A percentile compares a stretch with the other conserved stretches of the same genome.
These are phyloP conservation scores for Sebastes matsubarae DNA, from an alignment of 2,797 vertebrate species.

Conservation along the genomic window DNA sequence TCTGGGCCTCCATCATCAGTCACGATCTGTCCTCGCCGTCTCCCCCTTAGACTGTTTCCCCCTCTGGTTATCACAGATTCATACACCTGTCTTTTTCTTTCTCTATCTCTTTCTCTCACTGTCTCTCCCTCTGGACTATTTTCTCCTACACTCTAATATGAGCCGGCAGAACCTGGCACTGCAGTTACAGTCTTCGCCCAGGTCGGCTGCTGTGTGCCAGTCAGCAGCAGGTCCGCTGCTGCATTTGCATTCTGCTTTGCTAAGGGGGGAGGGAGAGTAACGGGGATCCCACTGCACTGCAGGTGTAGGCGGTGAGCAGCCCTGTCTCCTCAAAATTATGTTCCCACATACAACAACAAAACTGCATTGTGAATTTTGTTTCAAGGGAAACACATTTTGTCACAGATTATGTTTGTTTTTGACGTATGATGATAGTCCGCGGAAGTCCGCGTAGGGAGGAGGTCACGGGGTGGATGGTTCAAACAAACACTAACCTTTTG, in stretches of 20 bases:
- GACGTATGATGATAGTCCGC: no score
- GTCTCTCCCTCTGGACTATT: neutral
- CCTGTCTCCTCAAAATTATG: no score
- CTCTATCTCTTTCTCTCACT: neutral
- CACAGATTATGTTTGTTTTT: no score
- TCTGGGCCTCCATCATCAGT: constrained; percentile 29
- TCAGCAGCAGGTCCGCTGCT: constrained; percentile 29
- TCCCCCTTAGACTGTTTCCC: neutral
- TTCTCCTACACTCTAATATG: neutral
- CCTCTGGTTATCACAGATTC: constrained; percentile 16
- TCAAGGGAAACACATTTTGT: no score
- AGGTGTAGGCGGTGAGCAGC: constrained; percentile 20
- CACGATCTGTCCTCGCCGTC: neutral
- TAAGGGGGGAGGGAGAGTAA: neutral
- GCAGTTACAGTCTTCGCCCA: constrained; percentile 18
- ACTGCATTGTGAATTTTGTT: no score
- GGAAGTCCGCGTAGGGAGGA: no score
- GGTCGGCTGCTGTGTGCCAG: constrained; percentile 14
- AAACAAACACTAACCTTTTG: no score
- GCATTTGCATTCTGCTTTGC: constrained; percentile 42
- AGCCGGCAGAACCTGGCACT: constrained; percentile 34
- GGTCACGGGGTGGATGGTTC: no score
- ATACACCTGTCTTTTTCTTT: constrained; percentile 6
- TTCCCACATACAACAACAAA: no score
- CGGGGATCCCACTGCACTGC: constrained; percentile 43